Evolutionary conservation across 2,113 vertebrate genomes (phyloP).

Genomic region (Neodon shergylaensis): DNA sequence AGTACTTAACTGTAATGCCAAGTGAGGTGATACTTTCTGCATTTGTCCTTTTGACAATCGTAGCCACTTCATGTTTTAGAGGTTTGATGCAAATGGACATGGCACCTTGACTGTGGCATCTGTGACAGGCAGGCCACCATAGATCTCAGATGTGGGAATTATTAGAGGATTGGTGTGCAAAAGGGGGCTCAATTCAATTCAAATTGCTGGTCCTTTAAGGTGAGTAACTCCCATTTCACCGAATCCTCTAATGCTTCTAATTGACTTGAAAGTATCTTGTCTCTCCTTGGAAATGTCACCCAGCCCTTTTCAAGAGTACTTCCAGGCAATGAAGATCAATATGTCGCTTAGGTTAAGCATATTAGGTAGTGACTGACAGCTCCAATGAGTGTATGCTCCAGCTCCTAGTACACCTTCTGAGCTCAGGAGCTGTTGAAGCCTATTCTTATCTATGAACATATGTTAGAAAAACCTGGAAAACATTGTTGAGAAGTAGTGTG

Average conservation of each 20-base stretch:
- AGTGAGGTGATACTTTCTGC: background rate
- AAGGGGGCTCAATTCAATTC: slow-evolving; percentile 76
- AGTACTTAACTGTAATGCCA: slow-evolving; percentile 2
- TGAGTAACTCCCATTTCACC: slow-evolving; percentile 69
- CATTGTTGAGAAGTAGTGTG: background rate
- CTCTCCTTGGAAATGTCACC: slow-evolving; percentile 85
- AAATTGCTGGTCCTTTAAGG: slow-evolving; percentile 76
- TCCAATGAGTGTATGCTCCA: background rate
- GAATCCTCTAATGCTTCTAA: slow-evolving; percentile 78
- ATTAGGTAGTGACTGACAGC: slow-evolving; percentile 82
- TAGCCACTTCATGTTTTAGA: slow-evolving; percentile 50
- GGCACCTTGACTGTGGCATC: slow-evolving; percentile 11
- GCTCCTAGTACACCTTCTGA: slow-evolving; percentile 60
- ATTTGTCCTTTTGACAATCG: slow-evolving; percentile 41
- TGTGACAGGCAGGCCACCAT: slow-evolving; percentile 66
- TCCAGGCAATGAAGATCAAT: slow-evolving; percentile 84
- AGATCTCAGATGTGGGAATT: slow-evolving; percentile 70
- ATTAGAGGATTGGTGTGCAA: slow-evolving; percentile 76
- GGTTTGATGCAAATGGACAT: background rate
- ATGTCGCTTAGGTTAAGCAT: slow-evolving; percentile 79
- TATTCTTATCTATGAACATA: slow-evolving; percentile 64
- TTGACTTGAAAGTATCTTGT: slow-evolving; percentile 83
- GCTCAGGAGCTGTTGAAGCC: slow-evolving; percentile 72
- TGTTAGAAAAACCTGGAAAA: slow-evolving; percentile 18
- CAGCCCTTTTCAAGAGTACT: slow-evolving; percentile 84